Percentiles rank a stretch among this genome's conserved stretches.
These are phyloP conservation scores for Hetaerina titia DNA, from an alignment of 2,888 invertebrate species.

Conservation along the genomic window DNA sequence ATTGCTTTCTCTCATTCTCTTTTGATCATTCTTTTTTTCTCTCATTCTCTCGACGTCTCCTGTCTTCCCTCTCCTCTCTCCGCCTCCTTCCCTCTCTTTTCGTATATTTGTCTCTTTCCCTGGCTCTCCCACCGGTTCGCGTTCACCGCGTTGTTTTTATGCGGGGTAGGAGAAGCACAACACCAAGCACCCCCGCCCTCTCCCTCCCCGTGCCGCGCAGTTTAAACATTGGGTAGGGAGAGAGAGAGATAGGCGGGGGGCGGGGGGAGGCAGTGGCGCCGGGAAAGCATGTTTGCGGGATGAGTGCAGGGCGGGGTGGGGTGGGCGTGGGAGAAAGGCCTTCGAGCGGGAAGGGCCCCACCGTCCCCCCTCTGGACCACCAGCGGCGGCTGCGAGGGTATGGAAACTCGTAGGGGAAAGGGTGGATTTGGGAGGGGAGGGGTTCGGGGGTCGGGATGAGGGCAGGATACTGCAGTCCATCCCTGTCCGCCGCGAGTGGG, in stretches of 20 bases:
- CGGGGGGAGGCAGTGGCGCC: not conserved
- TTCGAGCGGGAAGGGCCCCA: not conserved
- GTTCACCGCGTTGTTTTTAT: conserved; percentile 39
- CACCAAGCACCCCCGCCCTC: not conserved
- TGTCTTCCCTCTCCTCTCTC: not conserved
- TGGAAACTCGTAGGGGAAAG: not conserved
- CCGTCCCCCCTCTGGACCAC: not conserved
- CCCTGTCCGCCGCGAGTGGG: not conserved
- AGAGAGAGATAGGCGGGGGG: not conserved
- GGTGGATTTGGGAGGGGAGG: too few relatives aligned
- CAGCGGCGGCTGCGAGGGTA: not conserved
- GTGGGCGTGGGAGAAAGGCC: not conserved
- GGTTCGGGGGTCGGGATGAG: too few relatives aligned
- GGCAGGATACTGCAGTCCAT: not conserved
- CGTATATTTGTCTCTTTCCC: not conserved
- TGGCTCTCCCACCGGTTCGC: not conserved
- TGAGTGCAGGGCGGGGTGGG: not conserved
- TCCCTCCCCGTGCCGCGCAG: not conserved
- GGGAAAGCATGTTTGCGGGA: not conserved
- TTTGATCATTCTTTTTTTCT: not conserved
- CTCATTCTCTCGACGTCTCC: not conserved
- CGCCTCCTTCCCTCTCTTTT: not conserved
- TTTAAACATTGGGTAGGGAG: not conserved
- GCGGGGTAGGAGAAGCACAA: not conserved
- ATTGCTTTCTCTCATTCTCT: not conserved